Conservation (phyloP, 2,113 vertebrate genomes). For the Microcebus ravelobensis region DNA sequence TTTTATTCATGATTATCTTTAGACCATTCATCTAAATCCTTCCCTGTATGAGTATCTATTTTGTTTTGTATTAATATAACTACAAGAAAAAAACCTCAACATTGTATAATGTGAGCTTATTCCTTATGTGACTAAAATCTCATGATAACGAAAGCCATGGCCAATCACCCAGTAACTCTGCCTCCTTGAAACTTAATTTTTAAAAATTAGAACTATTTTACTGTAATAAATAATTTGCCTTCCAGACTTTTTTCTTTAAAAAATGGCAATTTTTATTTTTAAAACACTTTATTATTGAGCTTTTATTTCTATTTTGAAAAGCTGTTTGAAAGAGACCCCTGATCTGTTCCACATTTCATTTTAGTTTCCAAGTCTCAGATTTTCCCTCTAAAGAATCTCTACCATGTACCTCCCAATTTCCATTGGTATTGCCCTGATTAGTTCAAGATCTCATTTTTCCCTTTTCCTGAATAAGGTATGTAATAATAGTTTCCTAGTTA, state of each 20-base stretch:
- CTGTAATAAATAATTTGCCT: not conserved
- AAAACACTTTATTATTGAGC: not conserved
- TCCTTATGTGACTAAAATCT: not conserved
- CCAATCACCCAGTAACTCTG: not conserved
- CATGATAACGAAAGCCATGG: not conserved
- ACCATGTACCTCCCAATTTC: not conserved
- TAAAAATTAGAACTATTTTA: constrained; percentile 1
- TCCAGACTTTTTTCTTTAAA: not conserved
- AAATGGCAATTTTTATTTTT: not conserved
- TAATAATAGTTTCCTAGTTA: not conserved
- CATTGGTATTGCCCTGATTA: not conserved
- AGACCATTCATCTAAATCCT: not conserved
- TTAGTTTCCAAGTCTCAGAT: not conserved
- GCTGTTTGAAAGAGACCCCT: not conserved
- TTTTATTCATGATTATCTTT: not conserved
- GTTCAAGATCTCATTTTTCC: not conserved
- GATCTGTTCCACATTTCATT: not conserved
- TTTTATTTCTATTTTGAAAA: constrained; percentile 10
- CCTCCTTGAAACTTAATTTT: not conserved
- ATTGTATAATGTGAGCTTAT: not conserved
- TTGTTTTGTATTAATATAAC: not conserved
- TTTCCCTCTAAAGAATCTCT: not conserved
- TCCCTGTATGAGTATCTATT: not conserved
- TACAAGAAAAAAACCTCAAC: not conserved
- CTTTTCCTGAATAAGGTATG: not conserved